A percentile compares a stretch with the other conserved stretches of the same genome.
These are phyloP conservation scores for Meandrusa payeni DNA, from an alignment of 2,888 invertebrate species.

Conservation along the genomic window DNA sequence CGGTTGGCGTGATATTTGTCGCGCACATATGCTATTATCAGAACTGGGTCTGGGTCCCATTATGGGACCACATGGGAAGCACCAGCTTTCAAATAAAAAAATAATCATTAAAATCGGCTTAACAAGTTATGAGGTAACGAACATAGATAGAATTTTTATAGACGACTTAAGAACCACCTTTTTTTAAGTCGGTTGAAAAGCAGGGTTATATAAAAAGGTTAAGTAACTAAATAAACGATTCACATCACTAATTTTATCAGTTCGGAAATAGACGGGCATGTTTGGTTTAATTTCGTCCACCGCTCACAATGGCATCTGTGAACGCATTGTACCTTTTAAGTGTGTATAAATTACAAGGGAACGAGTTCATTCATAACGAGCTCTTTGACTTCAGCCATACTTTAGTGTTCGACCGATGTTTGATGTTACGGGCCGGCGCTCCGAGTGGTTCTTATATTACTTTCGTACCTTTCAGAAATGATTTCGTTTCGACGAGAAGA, in stretches of 20 bases:
- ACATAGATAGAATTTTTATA: too few species aligned
- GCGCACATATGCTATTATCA: too few species aligned
- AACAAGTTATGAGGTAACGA: too few species aligned
- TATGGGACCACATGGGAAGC: too few species aligned
- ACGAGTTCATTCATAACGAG: constrained; percentile 25
- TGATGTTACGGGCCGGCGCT: constrained; percentile 7
- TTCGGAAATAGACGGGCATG: constrained; percentile 67
- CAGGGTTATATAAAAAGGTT: too few species aligned
- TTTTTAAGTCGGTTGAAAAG: too few species aligned
- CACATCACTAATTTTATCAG: constrained; percentile 27
- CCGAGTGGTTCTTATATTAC: constrained; percentile 5
- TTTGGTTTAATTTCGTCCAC: constrained; percentile 38
- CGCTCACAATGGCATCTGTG: constrained; percentile 27
- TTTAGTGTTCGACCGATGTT: constrained; percentile 19
- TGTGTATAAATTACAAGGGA: constrained; percentile 24
- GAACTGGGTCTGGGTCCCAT: too few species aligned
- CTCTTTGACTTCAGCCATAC: constrained; percentile 20
- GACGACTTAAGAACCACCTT: too few species aligned
- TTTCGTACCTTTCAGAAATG: not conserved
- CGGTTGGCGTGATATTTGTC: too few species aligned
- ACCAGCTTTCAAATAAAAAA: too few species aligned
- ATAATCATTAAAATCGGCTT: too few species aligned
- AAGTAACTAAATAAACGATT: not conserved
- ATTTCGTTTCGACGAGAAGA: not conserved
- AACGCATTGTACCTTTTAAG: constrained; percentile 22